These are phyloP conservation scores for Acheta domesticus DNA, from an alignment of 2,888 invertebrate species.

Conservation along the genomic window DNA sequence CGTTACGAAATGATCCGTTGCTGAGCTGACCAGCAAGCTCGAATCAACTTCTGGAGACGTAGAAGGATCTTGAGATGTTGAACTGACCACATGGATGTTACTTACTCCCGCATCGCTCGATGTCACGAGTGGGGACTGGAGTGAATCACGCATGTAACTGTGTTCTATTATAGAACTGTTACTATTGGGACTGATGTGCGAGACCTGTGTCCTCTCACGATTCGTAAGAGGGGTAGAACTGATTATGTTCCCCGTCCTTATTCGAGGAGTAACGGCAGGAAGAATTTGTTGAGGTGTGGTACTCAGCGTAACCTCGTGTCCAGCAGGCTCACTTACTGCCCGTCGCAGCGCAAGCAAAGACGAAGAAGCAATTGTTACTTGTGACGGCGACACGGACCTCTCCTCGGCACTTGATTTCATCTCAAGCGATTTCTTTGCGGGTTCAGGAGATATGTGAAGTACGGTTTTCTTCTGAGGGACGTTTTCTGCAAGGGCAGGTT, in stretches of 20 bases:
- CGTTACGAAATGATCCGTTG: slow-evolving; percentile 34
- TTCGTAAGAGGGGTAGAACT: slow-evolving; percentile 34
- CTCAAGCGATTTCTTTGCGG: slow-evolving; percentile 2
- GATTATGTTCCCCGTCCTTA: slow-evolving; percentile 25
- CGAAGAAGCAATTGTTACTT: slow-evolving; percentile 23
- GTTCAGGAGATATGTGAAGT: slow-evolving; percentile 29
- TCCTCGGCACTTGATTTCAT: background rate
- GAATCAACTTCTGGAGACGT: slow-evolving; percentile 21
- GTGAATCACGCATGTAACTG: background rate
- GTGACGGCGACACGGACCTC: background rate
- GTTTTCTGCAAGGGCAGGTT: background rate
- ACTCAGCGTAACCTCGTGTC: background rate
- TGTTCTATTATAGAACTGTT: slow-evolving; percentile 5
- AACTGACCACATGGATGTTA: slow-evolving; percentile 29
- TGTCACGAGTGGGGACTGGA: slow-evolving; percentile 35
- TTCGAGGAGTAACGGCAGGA: background rate
- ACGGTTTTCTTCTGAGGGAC: slow-evolving; percentile 27
- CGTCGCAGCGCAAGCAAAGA: background rate
- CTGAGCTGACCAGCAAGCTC: slow-evolving; percentile 25
- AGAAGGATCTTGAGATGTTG: slow-evolving; percentile 27
- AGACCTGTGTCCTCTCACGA: background rate
- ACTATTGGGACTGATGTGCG: background rate
- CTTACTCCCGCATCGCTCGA: slow-evolving; percentile 31
- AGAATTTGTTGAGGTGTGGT: background rate
- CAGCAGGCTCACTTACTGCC: background rate